These are phyloP conservation scores for Odontomachus brunneus DNA, from an alignment of 1,140 invertebrate genomes.

Conservation along the genomic window DNA sequence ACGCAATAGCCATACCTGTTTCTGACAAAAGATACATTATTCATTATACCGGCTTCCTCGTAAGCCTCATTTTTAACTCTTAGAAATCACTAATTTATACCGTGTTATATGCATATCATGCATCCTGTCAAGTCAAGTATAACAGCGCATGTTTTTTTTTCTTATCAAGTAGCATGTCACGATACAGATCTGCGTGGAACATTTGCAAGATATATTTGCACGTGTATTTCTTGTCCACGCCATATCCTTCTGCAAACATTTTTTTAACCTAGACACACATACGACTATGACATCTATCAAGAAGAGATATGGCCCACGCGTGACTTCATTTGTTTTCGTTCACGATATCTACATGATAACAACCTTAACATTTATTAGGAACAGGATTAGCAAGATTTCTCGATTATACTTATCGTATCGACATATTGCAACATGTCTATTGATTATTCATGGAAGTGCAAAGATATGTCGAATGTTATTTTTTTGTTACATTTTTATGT, in stretches of 20 bases:
- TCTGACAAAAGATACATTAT: constrained; percentile 17
- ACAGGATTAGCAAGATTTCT: too few species aligned
- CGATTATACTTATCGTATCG: too few species aligned
- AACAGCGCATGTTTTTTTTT: not conserved
- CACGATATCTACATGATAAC: too few species aligned
- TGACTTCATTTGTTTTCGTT: not conserved
- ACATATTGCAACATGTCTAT: too few species aligned
- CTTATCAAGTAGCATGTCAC: not conserved
- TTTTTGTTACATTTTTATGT: too few species aligned
- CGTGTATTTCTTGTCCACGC: not conserved
- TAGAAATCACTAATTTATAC: not conserved
- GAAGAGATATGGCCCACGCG: not conserved
- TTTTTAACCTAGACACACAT: constrained; percentile 11
- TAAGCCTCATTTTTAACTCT: not conserved
- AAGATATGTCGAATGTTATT: too few species aligned
- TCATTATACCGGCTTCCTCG: constrained; percentile 28
- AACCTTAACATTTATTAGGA: too few species aligned
- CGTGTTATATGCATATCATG: constrained; percentile 9
- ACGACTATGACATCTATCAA: not conserved
- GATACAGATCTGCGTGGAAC: constrained; percentile 12
- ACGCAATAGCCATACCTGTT: constrained; percentile 4
- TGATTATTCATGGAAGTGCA: too few species aligned
- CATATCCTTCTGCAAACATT: constrained; percentile 12
- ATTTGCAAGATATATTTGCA: not conserved
- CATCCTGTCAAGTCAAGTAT: constrained; percentile 32